Conservation (phyloP, 2,888 invertebrate genomes). For the Coenonympha arcania region DNA sequence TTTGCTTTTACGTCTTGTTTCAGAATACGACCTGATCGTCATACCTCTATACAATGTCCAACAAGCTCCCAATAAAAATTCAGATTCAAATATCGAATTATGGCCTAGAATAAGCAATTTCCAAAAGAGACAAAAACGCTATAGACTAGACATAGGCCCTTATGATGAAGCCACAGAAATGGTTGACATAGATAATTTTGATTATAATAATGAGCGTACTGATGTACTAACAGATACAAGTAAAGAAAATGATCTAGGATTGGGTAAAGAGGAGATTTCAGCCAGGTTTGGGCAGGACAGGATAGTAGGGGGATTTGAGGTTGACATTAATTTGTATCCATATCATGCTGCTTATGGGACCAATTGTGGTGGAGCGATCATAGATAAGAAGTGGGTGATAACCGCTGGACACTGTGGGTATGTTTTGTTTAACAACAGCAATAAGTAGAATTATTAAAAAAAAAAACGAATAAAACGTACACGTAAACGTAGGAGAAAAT, state of each 20-base stretch:
- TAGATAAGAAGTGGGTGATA: conserved; percentile 54
- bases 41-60: conserved; percentile 38
- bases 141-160: conserved; percentile 47
- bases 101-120: conserved; percentile 16
- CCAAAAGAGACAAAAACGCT: conserved; percentile 24
- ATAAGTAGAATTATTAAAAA: background rate
- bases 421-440: conserved; percentile 27
- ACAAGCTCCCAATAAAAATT: background rate
- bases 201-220: conserved; percentile 39
- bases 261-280: conserved; percentile 6
- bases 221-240: background rate
- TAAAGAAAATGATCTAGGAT: background rate
- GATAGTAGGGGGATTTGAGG: conserved; percentile 61
- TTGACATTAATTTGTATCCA: conserved; percentile 61
- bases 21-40: conserved; percentile 52
- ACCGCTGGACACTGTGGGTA: conserved; percentile 70
- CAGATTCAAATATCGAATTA: conserved; percentile 1
- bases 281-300: conserved; percentile 45
- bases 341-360: conserved; percentile 62
- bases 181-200: conserved; percentile 48
- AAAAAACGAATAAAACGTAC: too few relatives aligned
- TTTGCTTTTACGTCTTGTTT: conserved; percentile 13
- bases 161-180: conserved; percentile 50
- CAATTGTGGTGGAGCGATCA: conserved; percentile 64
- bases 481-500: too few relatives aligned